Evolutionary conservation across 2,888 invertebrate genomes (phyloP), one percentile per base, ranked within the genome.

Genomic region (Heliconius hortense): DNA sequence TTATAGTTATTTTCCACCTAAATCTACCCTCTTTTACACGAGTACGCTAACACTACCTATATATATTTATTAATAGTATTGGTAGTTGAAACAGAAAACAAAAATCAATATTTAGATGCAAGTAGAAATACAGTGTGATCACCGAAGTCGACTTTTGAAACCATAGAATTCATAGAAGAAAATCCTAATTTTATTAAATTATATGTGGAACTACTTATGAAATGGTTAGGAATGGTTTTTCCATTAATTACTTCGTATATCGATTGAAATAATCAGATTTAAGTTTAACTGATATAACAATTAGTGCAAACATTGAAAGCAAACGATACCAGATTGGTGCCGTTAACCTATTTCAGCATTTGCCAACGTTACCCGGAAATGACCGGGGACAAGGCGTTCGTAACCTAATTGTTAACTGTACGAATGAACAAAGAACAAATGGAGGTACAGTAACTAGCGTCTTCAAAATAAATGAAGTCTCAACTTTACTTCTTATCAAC

Each of bases 341-440:
- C 84, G 86, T 89, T 90, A 89, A 89, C 89, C 91, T 84, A 90
- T 80, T 86, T 89, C 80, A 80, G 77, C 81, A 80, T 80, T 76
- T 87, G 88, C 84, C 89, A 88, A 83, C 86, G 84, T 83, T 82
- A 81, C 81, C 83, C 88, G 88, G 89, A 89, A 89, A 86, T 79
- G 81, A 84, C 81, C 82, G 79, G 79, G 78, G 71, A 79, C 53
- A 71, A 39, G 60, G 60, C 77, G 79, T 79, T 79, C 79, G 81
- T 78, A 78, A 76, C 79, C 78, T 72, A 80, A 77, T 79, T 79
- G 75, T 77, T 78, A 67, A 75, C 69, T 71, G 70, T 63, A 77
- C 56, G 39, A 39, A 24, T 24, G 70, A 60, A 60, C 60, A 39
- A 71, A 71, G 35, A 71, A 56, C 69, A 56, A 53, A 31, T 56